phyloP scores from a whole-genome alignment of 2,888 invertebrate genomes.

The Rhagonycha lutea region DNA sequence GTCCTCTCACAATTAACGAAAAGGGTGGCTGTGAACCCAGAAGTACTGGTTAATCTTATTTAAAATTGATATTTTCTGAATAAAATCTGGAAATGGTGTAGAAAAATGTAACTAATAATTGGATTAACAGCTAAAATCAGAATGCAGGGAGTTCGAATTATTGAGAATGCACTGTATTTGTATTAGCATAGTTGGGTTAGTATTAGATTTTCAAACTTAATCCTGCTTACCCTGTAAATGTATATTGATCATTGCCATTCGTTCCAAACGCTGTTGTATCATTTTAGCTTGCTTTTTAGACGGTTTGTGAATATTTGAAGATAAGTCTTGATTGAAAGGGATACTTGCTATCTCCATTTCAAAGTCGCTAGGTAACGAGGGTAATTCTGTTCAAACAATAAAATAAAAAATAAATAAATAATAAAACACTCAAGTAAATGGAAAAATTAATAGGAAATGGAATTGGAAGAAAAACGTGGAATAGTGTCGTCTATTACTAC shows the following conservation, averaged over 20 bases:
- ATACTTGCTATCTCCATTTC: conserved; percentile 55
- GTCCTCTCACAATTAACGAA: too few relatives aligned
- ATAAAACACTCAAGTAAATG: neutral
- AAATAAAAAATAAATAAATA: conserved; percentile 27
- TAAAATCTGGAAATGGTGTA: too few relatives aligned
- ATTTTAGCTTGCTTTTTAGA: conserved; percentile 71
- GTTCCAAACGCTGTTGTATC: conserved; percentile 73
- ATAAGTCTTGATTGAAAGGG: conserved; percentile 54
- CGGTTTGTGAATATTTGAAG: conserved; percentile 54
- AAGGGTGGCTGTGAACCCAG: too few relatives aligned
- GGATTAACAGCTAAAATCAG: too few relatives aligned
- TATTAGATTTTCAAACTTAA: neutral
- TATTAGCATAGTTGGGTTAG: neutral
- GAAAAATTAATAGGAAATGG: neutral
- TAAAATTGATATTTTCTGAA: too few relatives aligned
- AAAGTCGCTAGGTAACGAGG: conserved; percentile 60
- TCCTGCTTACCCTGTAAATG: conserved; percentile 77
- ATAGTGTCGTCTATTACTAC: neutral
- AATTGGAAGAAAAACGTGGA: neutral
- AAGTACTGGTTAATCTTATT: too few relatives aligned
- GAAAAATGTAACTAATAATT: neutral
- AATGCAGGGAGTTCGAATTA: too few relatives aligned
- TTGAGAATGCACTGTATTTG: too few relatives aligned
- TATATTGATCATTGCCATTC: conserved; percentile 78
- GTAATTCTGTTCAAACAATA: conserved; percentile 58